These are phyloP conservation scores for Bergia sp. DNA, from an alignment of 92 coral and sea anemone species.

Conservation along the genomic window DNA sequence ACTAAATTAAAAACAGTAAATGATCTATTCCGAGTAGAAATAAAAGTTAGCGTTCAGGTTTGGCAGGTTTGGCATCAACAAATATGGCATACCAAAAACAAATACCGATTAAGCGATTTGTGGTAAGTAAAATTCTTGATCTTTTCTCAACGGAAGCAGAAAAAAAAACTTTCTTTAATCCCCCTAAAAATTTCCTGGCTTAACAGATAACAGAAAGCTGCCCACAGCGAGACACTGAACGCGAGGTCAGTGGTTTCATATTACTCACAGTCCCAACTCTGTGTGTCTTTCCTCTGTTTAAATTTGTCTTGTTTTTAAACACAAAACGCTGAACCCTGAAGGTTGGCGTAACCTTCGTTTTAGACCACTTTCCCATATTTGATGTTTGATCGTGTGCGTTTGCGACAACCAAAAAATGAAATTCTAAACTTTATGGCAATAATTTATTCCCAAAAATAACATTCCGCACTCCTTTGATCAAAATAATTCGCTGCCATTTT, in stretches of 20 bases:
- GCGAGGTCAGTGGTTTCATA: slow-evolving; percentile 36
- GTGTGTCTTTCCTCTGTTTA: neutral
- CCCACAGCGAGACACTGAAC: neutral
- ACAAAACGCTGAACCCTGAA: neutral
- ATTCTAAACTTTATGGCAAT: too few relatives aligned
- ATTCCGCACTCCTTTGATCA: neutral
- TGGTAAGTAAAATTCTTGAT: slow-evolving; percentile 20
- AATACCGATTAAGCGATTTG: too few relatives aligned
- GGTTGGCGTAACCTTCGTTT: neutral
- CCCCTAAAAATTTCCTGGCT: slow-evolving; percentile 37
- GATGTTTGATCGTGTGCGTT: neutral
- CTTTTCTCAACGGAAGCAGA: slow-evolving; percentile 39
- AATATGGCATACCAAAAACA: too few relatives aligned
- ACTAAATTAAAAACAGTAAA: neutral
- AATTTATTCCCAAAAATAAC: too few relatives aligned
- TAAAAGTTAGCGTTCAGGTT: neutral
- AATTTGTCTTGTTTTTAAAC: slow-evolving; percentile 1
- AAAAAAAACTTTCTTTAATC: slow-evolving; percentile 27
- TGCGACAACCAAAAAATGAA: neutral
- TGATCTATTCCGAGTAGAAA: neutral
- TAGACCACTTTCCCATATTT: neutral
- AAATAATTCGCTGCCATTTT: neutral
- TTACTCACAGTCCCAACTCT: slow-evolving; percentile 6
- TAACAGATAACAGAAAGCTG: slow-evolving; percentile 48
- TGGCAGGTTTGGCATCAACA: neutral